Evolutionary conservation across 2,888 invertebrate genomes (phyloP), one percentile per base, ranked within the genome.

Genomic region (Himalopsyche kuldschensis): DNA sequence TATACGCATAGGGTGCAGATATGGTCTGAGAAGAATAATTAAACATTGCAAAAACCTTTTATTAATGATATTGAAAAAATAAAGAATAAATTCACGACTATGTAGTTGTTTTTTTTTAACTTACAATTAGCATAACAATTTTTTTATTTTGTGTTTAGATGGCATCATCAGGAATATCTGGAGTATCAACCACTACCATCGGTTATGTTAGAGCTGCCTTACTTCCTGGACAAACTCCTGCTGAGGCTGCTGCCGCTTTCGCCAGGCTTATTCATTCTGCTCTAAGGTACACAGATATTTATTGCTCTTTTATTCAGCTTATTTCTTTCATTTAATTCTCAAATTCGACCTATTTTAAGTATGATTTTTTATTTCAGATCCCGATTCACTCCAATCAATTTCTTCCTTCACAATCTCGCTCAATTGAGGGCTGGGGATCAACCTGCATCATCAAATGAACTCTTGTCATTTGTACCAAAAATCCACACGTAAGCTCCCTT

Each of bases 371-470:
- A 48, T 83, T 27, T 4, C 87, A 92, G 92, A 85, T 96, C 95
- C 46, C 95, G 96, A 93, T 99, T 98, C 88, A 98, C 99, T 0
- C 98, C 98, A 85, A 96, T 99, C 88, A 99, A 99, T 92, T 99
- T 99, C 92, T 99, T 99, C 92, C 92, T 99, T 79, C 99, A 99
- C 91, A 98, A 98, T 90, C 90, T 99, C 88, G 98, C 98, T 1
- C 99, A 99, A 89, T 91, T 98, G 88, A 93, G 98, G 87, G 98
- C 98, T 88, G 95, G 96, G 82, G 97, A 97, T 86, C 97, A 97
- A 88, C 94, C 93, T 86, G 95, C 93, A 87, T 96, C 94, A 46
- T 88, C 91, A 0, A 90, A 90, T 0, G 96, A 96, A 87, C 90
- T 98, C 17, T 91, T 99, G 4, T 97, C 98, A 0, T 99, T 99